Base-by-base conservation (phyloP, 2,888 invertebrate species). In the Andrena fulva region DNA sequence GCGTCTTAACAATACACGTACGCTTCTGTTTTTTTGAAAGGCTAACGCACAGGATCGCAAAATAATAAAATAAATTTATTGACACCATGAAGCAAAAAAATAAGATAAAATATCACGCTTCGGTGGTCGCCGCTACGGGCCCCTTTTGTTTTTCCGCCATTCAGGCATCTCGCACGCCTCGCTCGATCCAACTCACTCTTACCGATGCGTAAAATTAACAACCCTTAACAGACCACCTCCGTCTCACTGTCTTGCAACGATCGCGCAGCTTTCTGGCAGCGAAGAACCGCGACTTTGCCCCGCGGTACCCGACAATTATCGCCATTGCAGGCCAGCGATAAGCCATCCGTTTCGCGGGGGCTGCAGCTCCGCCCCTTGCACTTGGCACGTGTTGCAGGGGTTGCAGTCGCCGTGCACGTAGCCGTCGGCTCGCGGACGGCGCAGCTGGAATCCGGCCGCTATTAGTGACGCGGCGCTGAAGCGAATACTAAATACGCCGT, bases 401-500 rank as follows among this genome's bases (percentile, higher is more conserved):
- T 77, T 69, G 70, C 68, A 73, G 59, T 74, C 77, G 66, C 42
- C 52, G 20, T 62, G 70, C 75, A 73, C 70, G 78, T 73, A 59
- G 64, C 69, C 66, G n/a, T 35, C 31, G 72, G 69, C 35, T 60
- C 62, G 80, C 50, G 75, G 76, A 82, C 82, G 66, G 87, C 73
- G 52, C 73, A 56, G 50, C 75, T 66, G 83, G 80, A 87, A 88
- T 87, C 87, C 82, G 86, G 82, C 85, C 62, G 87, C 87, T 86
- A 87, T 86, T 87, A 87, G 84, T 77, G 85, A 80, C 83, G 71
- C 86, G 79, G 62, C 63, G 85, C 82, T 72, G 80, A 78, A 87
- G 83, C 75, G 88, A 88, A 88, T 88, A 87, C 87, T 82, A 88
- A 88, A 85, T 86, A 74, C 80, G 72, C 84, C 87, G 84, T 86